Evolutionary conservation across 2,797 vertebrate species (phyloP).

Genomic region (Karalla daura): DNA sequence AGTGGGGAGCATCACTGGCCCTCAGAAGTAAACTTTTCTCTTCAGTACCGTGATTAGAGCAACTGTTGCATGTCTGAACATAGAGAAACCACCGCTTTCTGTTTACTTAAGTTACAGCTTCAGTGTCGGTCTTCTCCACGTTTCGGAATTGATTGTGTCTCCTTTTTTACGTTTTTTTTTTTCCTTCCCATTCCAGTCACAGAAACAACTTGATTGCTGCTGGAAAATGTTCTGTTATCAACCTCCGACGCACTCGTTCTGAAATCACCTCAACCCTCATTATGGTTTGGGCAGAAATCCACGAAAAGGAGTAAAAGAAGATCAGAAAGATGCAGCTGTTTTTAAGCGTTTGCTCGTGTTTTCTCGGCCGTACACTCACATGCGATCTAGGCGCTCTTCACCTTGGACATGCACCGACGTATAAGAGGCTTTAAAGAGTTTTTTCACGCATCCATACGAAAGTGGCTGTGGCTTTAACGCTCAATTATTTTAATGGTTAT

Average conservation of each 20-base stretch:
- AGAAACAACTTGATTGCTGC: background rate
- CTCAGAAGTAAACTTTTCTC: too few species aligned
- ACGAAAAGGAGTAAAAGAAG: conserved; percentile 26
- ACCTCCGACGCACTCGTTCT: conserved; percentile 4
- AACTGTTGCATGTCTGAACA: background rate
- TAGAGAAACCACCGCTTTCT: background rate
- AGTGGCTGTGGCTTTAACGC: conserved; percentile 39
- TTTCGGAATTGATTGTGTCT: too few species aligned
- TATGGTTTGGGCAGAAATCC: conserved; percentile 13
- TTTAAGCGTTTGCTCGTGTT: conserved; percentile 44
- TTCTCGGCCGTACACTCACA: conserved; percentile 2
- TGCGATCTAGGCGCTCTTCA: background rate
- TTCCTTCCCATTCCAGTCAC: too few species aligned
- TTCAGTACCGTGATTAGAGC: background rate
- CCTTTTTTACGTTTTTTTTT: too few species aligned
- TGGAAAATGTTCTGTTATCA: conserved; percentile 13
- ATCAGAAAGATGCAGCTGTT: conserved; percentile 26
- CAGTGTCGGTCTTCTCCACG: background rate
- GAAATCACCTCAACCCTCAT: conserved; percentile 28
- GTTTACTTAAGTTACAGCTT: background rate
- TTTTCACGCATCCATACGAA: background rate
- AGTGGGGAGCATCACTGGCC: background rate
- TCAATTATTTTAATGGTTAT: conserved; percentile 40
- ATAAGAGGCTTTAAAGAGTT: background rate
- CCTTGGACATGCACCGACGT: background rate